Evolutionary conservation across 2,888 invertebrate genomes (phyloP).

Genomic region (Habrosyne pyritoides): DNA sequence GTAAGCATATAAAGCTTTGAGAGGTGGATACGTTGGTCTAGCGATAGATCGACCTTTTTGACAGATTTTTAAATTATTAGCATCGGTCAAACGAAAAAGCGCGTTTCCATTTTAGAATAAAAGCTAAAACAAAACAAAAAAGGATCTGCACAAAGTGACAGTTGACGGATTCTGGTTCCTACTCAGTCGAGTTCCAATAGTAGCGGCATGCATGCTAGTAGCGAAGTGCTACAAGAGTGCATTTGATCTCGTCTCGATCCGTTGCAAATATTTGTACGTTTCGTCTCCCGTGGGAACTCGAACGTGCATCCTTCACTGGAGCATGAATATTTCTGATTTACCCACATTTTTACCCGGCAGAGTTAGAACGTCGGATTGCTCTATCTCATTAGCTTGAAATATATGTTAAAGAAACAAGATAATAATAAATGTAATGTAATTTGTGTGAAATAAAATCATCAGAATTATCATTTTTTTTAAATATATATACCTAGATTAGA

Average conservation of each 20-base stretch:
- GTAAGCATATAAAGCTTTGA: too few species aligned
- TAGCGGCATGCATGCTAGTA: conserved; percentile 11
- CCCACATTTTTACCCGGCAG: conserved; percentile 10
- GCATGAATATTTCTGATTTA: conserved; percentile 15
- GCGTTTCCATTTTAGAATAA: too few species aligned
- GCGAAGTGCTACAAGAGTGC: conserved; percentile 54
- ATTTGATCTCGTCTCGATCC: conserved; percentile 54
- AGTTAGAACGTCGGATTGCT: conserved; percentile 3
- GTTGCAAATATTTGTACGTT: conserved; percentile 59
- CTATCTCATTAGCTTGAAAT: neutral
- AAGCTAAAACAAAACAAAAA: too few species aligned
- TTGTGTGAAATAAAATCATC: too few species aligned
- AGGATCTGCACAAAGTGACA: neutral
- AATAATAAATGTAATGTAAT: too few species aligned
- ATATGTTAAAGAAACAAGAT: too few species aligned
- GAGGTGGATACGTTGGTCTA: too few species aligned
- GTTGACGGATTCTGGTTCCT: neutral
- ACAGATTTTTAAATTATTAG: too few species aligned
- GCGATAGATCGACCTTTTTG: too few species aligned
- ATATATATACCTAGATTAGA: too few species aligned
- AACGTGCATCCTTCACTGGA: conserved; percentile 10
- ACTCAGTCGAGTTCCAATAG: conserved; percentile 15
- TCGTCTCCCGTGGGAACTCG: conserved; percentile 42
- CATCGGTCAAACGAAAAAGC: too few species aligned
- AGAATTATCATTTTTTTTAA: too few species aligned